Base-by-base conservation (phyloP, 2,113 vertebrate genomes). In the Mola mola region DNA sequence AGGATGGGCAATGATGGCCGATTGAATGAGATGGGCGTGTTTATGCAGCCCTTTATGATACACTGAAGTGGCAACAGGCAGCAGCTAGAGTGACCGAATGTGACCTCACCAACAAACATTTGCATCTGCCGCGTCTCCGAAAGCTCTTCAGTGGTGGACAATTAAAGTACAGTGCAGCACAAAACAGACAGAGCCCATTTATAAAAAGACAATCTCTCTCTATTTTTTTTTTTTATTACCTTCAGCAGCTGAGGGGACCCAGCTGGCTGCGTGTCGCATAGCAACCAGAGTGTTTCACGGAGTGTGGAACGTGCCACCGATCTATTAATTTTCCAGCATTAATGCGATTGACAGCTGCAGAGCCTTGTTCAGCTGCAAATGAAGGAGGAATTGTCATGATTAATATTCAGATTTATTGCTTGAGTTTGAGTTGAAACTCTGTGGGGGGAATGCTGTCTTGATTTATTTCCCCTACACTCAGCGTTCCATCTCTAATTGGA, bases 331-430 rank as follows among this genome's bases (percentile, higher is more conserved):
- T 82, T 50, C 71, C 66, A 10, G 22, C 29, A 17, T 73, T 63
- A 78, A 67, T 49, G 71, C 67, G 58, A 83, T 85, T 82, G 83
- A 86, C 81, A 75, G 71, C 63, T 64, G 81, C 8, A 50, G 73
- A 46, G 43, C 58, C 72, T 70, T 15, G 22, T 58, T 71, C 20
- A 1, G 69, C 73, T 62, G 44, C 73, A 74, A 86, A 81, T 64
- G 51, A 66, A 60, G 62, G 77, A 55, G 74, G 48, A 78, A 81
- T 83, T 78, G 79, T 71, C 66, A 53, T 89, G 78, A 83, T 86
- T 85, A 84, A 86, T 90, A 88, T 91, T 87, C 74, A 75, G 75
- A 86, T 83, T 63, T 76, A 79, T 86, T 58, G 81, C 83, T 83
- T 62, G 58, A 42, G 72, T 81, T 85, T 76, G 58, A 77, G 64